Percentiles rank a stretch among this genome's conserved stretches.
Conservation (phyloP, 2,113 vertebrate species). For the Cnemophilus loriae region DNA sequence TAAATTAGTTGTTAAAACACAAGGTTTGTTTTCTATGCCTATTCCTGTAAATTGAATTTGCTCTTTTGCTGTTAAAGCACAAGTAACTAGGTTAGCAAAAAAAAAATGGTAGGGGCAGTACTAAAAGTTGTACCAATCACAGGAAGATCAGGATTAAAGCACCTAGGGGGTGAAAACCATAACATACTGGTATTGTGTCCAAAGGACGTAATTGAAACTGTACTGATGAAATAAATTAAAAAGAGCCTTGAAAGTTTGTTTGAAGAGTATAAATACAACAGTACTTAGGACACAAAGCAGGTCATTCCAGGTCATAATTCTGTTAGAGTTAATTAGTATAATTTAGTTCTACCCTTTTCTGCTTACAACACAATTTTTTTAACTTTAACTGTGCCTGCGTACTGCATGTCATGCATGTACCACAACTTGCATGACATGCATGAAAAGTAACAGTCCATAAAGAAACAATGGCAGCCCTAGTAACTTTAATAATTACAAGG, state of each 20-base stretch:
- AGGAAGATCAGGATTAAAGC: neutral
- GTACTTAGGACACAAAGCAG: neutral
- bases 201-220: neutral
- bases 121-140: neutral
- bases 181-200: neutral
- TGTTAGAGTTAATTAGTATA: neutral
- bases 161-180: neutral
- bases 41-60: neutral
- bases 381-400: neutral
- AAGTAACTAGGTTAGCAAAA: neutral
- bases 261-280: neutral
- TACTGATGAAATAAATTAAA: neutral
- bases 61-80: neutral
- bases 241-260: neutral
- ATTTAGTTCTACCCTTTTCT: neutral
- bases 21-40: neutral
- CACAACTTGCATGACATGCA: neutral
- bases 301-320: neutral
- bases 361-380: neutral
- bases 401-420: neutral
- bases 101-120: neutral
- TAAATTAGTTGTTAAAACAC: neutral
- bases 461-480: neutral
- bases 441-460: neutral
- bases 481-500: neutral